A percentile compares a stretch with the other conserved stretches of the same genome.
Conservation (phyloP, 2,797 vertebrate genomes). For the Silurus lanzhouensis region DNA sequence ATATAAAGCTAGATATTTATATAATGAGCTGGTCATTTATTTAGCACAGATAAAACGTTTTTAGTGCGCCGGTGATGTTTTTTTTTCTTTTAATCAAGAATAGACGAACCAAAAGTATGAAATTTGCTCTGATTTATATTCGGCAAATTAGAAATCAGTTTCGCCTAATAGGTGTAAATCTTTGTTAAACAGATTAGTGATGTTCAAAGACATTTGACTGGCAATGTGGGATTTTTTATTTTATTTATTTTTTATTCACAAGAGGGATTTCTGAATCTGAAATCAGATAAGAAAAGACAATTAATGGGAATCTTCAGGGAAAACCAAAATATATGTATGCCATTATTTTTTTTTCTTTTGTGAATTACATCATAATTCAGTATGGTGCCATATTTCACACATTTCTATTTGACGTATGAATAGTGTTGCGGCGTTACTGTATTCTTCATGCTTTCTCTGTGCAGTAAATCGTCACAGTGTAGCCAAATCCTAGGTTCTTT, state of each 20-base stretch:
- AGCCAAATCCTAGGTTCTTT: neutral
- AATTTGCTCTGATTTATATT: neutral
- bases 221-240: no score
- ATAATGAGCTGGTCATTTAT: neutral
- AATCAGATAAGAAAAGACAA: neutral
- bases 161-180: neutral
- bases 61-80: neutral
- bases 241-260: neutral
- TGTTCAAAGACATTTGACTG: constrained; percentile 11
- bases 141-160: neutral
- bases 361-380: constrained; percentile 40
- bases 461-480: constrained; percentile 4
- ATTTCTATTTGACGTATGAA: constrained; percentile 42
- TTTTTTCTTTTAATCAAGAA: neutral
- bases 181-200: neutral
- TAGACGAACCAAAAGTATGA: neutral
- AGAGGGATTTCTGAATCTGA: neutral
- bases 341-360: neutral
- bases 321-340: neutral
- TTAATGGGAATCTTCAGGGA: constrained; percentile 19
- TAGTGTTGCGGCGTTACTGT: constrained; percentile 7
- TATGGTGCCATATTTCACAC: constrained; percentile 57
- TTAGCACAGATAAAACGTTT: neutral
- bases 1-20: neutral
- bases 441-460: constrained; percentile 18